Evolutionary conservation across 2,113 vertebrate species (phyloP).

Genomic region (Motacilla alba): DNA sequence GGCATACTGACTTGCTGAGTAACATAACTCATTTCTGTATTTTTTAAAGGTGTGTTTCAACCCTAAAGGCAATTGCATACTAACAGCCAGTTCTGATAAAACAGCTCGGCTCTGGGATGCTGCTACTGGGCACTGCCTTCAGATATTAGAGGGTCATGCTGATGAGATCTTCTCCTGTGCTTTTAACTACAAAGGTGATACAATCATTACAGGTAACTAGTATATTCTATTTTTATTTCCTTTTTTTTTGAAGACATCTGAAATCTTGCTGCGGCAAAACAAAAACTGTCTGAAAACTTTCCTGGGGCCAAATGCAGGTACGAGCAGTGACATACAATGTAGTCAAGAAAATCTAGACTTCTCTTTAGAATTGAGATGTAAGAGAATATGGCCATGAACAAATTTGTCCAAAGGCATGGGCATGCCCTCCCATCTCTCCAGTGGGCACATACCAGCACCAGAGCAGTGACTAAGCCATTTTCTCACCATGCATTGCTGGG

Average conservation of each 20-base stretch:
- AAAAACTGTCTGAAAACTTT: not conserved
- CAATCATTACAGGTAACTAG: slow-evolving; percentile 85
- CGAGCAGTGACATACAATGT: not conserved
- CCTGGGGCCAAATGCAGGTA: not conserved
- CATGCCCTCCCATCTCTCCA: not conserved
- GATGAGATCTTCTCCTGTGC: slow-evolving; percentile 94
- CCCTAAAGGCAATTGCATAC: slow-evolving; percentile 84
- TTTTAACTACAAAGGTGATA: slow-evolving; percentile 93
- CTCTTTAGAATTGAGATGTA: not conserved
- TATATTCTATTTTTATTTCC: not conserved
- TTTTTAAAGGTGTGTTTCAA: slow-evolving; percentile 89
- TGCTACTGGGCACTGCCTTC: slow-evolving; percentile 84
- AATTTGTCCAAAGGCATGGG: not conserved
- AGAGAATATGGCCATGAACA: not conserved
- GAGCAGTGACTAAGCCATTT: not conserved
- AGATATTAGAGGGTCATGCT: slow-evolving; percentile 86
- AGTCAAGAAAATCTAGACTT: not conserved
- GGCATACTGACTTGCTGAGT: not conserved
- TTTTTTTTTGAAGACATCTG: not conserved
- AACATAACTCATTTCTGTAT: not conserved
- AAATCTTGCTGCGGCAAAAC: not conserved
- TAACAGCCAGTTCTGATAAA: slow-evolving; percentile 91
- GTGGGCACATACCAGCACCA: not conserved
- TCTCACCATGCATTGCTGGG: not conserved
- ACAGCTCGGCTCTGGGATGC: slow-evolving; percentile 93